A percentile compares a stretch with the other conserved stretches of the same genome.
Evolutionary conservation across 2,888 invertebrate genomes (phyloP).

Genomic region (Archips xylosteana): DNA sequence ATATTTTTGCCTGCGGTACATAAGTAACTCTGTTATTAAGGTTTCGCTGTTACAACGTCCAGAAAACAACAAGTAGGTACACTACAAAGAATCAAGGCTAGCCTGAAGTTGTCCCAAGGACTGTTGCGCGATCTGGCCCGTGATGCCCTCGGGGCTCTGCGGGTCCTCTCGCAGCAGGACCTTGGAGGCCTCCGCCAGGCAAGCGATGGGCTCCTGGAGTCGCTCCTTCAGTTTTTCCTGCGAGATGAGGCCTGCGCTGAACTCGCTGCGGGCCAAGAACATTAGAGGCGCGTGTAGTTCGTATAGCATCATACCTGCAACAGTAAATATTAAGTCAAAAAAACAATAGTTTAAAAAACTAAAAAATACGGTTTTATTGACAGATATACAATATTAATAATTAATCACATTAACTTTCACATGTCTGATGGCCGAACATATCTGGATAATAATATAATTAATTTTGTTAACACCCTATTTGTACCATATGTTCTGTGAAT

Average conservation of each 20-base stretch:
- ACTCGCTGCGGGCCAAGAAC: constrained; percentile 88
- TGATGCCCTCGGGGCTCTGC: constrained; percentile 87
- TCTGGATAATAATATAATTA: too few relatives aligned
- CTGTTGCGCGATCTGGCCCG: constrained; percentile 85
- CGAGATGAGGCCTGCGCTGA: constrained; percentile 84
- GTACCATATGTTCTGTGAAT: too few relatives aligned
- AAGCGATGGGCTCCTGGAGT: constrained; percentile 87
- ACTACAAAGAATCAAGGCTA: constrained; percentile 65
- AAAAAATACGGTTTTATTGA: too few relatives aligned
- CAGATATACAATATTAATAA: too few relatives aligned
- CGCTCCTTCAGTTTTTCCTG: constrained; percentile 86
- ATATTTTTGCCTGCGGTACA: too few relatives aligned
- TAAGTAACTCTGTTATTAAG: too few relatives aligned
- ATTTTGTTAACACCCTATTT: too few relatives aligned
- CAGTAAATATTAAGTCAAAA: too few relatives aligned
- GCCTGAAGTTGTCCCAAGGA: constrained; percentile 77
- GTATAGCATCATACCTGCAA: constrained; percentile 89
- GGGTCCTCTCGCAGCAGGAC: constrained; percentile 89
- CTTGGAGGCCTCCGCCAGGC: constrained; percentile 87
- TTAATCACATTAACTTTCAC: too few relatives aligned
- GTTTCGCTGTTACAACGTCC: too few relatives aligned
- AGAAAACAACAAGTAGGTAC: not conserved
- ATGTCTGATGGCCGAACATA: too few relatives aligned
- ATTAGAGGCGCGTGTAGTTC: constrained; percentile 93
- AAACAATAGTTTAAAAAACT: too few relatives aligned